Evolutionary conservation across 2,113 vertebrate species (phyloP).

Genomic region (Lepisosteus osseus): DNA sequence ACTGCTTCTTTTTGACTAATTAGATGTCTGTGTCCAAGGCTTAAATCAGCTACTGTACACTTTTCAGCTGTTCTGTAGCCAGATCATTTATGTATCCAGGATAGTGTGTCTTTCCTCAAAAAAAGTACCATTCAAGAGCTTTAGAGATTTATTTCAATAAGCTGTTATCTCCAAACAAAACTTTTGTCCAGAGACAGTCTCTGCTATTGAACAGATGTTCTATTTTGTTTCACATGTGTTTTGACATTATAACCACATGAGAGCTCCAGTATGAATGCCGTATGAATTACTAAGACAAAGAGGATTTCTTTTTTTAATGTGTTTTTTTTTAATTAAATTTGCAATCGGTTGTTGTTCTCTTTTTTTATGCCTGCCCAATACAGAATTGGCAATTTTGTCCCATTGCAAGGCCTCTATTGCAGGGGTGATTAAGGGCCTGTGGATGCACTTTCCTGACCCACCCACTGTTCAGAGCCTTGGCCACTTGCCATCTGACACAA

Average conservation of each 20-base stretch:
- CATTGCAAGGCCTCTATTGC: too few species aligned
- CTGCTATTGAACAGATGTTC: not conserved
- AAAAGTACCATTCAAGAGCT: not conserved
- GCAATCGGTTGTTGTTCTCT: too few species aligned
- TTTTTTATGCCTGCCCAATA: too few species aligned
- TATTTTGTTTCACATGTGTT: not conserved
- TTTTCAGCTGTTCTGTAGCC: not conserved
- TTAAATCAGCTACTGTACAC: not conserved
- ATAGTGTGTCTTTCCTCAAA: not conserved
- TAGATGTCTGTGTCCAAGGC: not conserved
- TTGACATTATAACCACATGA: not conserved
- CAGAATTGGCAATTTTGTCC: too few species aligned
- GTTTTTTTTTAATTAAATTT: too few species aligned
- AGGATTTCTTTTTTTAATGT: too few species aligned
- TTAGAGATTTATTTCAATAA: not conserved
- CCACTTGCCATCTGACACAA: too few species aligned
- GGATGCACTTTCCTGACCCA: too few species aligned
- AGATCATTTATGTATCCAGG: not conserved
- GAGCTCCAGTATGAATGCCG: too few species aligned
- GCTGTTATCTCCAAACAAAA: not conserved
- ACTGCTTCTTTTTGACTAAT: constrained; percentile 11
- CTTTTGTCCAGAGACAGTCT: not conserved
- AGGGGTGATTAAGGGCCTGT: too few species aligned
- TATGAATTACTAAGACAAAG: too few species aligned
- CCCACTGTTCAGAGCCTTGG: too few species aligned